Base-by-base conservation (phyloP, 2,113 vertebrate genomes). In the Halichoerus grypus region DNA sequence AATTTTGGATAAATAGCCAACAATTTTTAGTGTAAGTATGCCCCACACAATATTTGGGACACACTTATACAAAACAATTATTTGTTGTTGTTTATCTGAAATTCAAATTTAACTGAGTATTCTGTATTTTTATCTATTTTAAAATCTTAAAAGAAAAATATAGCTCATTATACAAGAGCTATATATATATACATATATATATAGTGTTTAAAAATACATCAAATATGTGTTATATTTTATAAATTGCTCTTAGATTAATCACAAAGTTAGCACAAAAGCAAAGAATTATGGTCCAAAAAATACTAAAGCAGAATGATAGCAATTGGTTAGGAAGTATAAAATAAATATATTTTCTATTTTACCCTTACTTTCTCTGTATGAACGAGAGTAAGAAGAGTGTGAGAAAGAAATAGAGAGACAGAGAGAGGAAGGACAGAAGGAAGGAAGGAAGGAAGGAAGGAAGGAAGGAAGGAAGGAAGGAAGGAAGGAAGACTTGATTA, bases 1-100 rank as follows among this genome's bases (percentile, higher is more conserved):
- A 92, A 86, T 95, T 90, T 95, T 55, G 86, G 42, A 51, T 57
- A 91, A 94, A 90, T 57, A 88, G 42, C 42, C 92, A 92, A 83
- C 46, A 87, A 53, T 72, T 72, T 94, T 85, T 72, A 42, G 12
- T 59, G 15, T 90, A 42, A 65, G n/a, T 39, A 53, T 67, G 16
- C 46, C 26, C 14, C 36, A 39, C 18, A n/a, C 6, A 74, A 84
- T 91, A 61, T 83, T 49, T 91, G 15, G 1, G 6, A 67, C 21
- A 91, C 21, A 80, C 14, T 59, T 61, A 33, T 33, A 49, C 33
- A 7, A 93, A 88, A 72, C 7, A 69, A 63, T 39, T 77, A 71
- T 61, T 82, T 61, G 14, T 79, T 72, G 18, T 72, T 39, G 28
- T 88, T 89, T 80, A 79, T 59, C 31, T 97, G 53, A 92, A 88